These are phyloP conservation scores for Numida meleagris DNA, from an alignment of 2,113 vertebrate genomes.

Conservation along the genomic window DNA sequence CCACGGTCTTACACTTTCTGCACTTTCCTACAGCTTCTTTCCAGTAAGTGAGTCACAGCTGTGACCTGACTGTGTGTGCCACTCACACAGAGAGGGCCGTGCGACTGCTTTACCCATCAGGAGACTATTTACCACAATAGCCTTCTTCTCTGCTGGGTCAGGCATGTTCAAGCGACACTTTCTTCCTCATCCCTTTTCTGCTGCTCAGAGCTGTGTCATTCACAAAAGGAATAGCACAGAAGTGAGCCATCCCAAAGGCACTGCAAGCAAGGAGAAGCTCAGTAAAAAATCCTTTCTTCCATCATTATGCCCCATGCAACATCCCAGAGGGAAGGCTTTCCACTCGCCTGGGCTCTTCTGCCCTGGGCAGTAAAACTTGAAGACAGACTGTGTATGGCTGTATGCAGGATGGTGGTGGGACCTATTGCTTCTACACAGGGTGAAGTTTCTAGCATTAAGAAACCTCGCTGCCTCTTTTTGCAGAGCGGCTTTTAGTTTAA, in stretches of 20 bases:
- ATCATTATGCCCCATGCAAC: rapidly evolving
- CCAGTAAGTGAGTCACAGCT: not conserved
- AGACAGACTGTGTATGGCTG: not conserved
- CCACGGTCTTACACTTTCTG: not conserved
- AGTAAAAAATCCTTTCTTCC: not conserved
- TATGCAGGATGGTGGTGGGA: no score
- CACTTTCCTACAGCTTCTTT: not conserved
- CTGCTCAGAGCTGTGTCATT: not conserved
- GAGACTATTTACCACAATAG: rapidly evolving
- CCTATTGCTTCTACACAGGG: not conserved
- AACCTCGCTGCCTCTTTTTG: not conserved
- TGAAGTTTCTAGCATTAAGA: not conserved
- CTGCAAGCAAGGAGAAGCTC: not conserved
- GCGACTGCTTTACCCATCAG: rapidly evolving
- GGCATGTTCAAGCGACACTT: not conserved
- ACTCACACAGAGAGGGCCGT: not conserved
- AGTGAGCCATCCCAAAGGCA: not conserved
- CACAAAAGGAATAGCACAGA: not conserved
- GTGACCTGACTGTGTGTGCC: not conserved
- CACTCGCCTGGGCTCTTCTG: not conserved
- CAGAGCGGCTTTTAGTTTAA: not conserved
- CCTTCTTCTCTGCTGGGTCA: not conserved
- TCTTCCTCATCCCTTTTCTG: not conserved
- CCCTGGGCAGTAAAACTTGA: not conserved
- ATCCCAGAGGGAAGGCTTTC: not conserved